Evolutionary conservation across 2,113 vertebrate genomes (phyloP).

Genomic region (mouse (Mus musculus)): DNA sequence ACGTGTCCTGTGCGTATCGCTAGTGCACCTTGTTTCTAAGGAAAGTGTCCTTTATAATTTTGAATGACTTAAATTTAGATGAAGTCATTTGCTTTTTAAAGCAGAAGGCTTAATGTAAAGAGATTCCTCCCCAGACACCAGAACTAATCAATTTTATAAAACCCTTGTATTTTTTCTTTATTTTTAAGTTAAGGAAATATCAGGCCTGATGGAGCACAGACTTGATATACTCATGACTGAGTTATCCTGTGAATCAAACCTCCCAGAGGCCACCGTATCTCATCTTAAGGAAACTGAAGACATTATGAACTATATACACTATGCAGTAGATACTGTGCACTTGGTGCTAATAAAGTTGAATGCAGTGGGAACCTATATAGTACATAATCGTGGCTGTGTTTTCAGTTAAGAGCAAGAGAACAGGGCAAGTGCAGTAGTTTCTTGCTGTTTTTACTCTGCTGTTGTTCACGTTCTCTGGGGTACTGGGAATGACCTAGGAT

Average conservation of each 20-base stretch:
- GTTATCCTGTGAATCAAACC: not conserved
- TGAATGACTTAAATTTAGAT: conserved; percentile 34
- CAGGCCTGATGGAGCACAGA: not conserved
- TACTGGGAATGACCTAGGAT: not conserved
- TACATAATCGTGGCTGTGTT: not conserved
- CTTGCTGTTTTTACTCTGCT: not conserved
- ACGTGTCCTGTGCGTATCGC: not conserved
- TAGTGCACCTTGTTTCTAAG: not conserved
- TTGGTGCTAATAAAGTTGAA: not conserved
- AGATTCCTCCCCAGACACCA: not conserved
- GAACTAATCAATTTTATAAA: conserved; percentile 31
- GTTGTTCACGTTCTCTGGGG: not conserved
- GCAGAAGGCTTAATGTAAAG: not conserved
- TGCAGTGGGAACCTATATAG: not conserved
- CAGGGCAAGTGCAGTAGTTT: not conserved
- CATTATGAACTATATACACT: not conserved
- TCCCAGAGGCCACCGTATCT: not conserved
- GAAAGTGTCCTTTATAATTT: not conserved
- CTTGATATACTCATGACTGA: not conserved
- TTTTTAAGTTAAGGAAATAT: conserved; percentile 20
- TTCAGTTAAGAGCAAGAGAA: not conserved
- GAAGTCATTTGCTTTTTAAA: conserved; percentile 8
- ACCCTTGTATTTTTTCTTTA: not conserved
- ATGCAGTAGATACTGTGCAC: not conserved
- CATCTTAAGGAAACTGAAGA: conserved; percentile 27